Evolutionary conservation across 2,113 vertebrate genomes (phyloP).

Genomic region (Anguilla rostrata): DNA sequence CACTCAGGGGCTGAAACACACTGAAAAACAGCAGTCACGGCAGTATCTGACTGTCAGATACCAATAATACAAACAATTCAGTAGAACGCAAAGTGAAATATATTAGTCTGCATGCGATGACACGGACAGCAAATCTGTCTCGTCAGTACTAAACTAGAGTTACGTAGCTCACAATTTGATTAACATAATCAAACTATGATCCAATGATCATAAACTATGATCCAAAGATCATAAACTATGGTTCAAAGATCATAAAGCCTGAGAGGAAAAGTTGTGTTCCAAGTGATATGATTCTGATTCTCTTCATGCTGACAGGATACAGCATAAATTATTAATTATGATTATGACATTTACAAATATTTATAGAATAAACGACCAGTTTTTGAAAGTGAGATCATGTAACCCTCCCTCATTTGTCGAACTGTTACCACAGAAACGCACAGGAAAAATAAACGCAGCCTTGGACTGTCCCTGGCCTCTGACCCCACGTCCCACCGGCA

Average conservation of each 20-base stretch:
- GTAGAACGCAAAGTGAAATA: neutral
- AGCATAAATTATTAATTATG: no score
- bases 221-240: no score
- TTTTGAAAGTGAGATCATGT: neutral
- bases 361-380: neutral
- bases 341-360: neutral
- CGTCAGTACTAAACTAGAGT: no score
- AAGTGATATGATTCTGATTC: neutral
- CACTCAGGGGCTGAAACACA: no score
- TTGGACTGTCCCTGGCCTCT: conserved; percentile 32
- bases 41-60: no score
- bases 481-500: conserved; percentile 21
- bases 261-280: neutral
- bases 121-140: neutral
- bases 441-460: conserved; percentile 23
- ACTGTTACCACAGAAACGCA: conserved; percentile 30
- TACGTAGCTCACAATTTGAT: no score
- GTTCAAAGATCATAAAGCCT: no score
- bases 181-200: no score
- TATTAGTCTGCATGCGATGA: neutral
- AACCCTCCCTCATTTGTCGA: neutral
- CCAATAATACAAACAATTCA: neutral
- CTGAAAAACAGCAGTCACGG: no score
- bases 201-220: no score
- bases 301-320: no score